These are phyloP conservation scores for Congeria kusceri DNA, from an alignment of 2,888 invertebrate genomes.

Conservation along the genomic window DNA sequence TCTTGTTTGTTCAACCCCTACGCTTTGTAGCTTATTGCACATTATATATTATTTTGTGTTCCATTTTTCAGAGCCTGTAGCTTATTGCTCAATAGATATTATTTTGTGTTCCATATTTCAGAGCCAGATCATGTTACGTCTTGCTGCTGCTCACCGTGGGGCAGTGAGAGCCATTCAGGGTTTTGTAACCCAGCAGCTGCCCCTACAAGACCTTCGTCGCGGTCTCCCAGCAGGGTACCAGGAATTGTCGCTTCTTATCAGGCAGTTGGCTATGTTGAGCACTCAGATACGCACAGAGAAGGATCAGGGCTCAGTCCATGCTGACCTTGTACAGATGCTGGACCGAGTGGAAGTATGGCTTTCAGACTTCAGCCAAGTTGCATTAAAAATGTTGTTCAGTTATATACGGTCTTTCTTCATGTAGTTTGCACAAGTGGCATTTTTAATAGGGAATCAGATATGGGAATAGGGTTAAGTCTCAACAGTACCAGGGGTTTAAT, in stretches of 20 bases:
- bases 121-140: slow-evolving; percentile 72
- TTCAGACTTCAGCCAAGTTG: no score
- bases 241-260: slow-evolving; percentile 76
- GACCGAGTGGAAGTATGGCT: slow-evolving; percentile 76
- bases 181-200: slow-evolving; percentile 77
- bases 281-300: slow-evolving; percentile 65
- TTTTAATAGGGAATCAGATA: no score
- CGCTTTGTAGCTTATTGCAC: no score
- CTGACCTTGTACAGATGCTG: slow-evolving; percentile 71
- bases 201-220: slow-evolving; percentile 72
- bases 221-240: slow-evolving; percentile 79
- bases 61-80: no score
- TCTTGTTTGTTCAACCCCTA: no score
- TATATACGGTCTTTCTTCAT: no score
- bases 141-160: slow-evolving; percentile 79
- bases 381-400: no score
- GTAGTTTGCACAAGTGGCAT: no score
- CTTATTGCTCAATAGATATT: no score
- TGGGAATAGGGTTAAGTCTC: neutral
- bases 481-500: no score
- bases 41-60: no score
- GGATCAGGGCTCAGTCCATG: slow-evolving; percentile 61
- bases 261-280: slow-evolving; percentile 73
- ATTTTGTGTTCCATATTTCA: no score
- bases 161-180: slow-evolving; percentile 80